Evolutionary conservation across 2,797 vertebrate genomes (phyloP).

Genomic region (Epinephelus malabaricus): DNA sequence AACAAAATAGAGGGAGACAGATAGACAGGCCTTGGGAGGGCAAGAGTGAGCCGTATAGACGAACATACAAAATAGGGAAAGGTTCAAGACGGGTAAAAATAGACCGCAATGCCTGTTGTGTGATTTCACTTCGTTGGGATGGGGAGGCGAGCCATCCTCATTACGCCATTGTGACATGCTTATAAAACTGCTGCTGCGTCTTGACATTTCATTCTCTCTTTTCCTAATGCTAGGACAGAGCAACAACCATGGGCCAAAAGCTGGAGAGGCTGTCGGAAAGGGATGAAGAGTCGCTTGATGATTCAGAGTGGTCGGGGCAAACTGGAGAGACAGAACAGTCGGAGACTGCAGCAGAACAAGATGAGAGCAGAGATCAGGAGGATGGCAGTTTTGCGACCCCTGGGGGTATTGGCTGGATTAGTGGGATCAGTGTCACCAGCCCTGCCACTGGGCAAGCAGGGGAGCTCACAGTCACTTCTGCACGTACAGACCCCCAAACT

Average conservation of each 20-base stretch:
- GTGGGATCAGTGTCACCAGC: conserved; percentile 45
- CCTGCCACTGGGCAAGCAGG: conserved; percentile 35
- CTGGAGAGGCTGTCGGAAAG: conserved; percentile 78
- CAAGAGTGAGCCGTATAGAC: conserved; percentile 36
- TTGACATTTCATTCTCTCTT: conserved; percentile 66
- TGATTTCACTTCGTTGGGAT: conserved; percentile 43
- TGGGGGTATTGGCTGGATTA: conserved; percentile 45
- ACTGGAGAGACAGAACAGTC: conserved; percentile 55
- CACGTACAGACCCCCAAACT: conserved; percentile 70
- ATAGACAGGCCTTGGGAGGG: conserved; percentile 52
- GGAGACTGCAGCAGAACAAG: conserved; percentile 28
- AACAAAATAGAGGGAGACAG: conserved; percentile 78
- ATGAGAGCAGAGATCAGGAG: conserved; percentile 41
- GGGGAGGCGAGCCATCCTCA: conserved; percentile 27
- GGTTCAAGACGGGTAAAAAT: conserved; percentile 36
- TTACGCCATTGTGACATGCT: conserved; percentile 36
- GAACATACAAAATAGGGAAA: conserved; percentile 64
- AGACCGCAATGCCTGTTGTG: conserved; percentile 25
- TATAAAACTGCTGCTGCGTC: conserved; percentile 36
- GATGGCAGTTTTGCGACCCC: conserved; percentile 34
- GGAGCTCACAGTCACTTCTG: conserved; percentile 55
- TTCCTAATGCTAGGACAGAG: conserved; percentile 37
- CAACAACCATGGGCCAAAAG: conserved; percentile 83
- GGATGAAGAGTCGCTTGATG: conserved; percentile 58
- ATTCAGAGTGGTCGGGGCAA: conserved; percentile 54